These are phyloP conservation scores for Leptinotarsa texana DNA, from an alignment of 1,140 invertebrate genomes.

Conservation along the genomic window DNA sequence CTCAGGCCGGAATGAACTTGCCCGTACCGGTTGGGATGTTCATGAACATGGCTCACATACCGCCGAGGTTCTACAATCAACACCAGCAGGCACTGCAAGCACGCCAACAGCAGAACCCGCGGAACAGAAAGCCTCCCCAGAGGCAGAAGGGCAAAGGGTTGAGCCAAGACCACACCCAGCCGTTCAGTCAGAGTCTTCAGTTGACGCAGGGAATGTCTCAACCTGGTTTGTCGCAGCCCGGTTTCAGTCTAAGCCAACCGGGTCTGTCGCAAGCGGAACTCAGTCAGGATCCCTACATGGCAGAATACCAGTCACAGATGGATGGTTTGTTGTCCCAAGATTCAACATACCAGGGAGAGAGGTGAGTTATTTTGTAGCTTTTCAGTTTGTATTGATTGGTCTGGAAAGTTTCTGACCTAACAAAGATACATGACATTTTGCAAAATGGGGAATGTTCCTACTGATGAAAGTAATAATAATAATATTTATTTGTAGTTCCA, in stretches of 20 bases:
- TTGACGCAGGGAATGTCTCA: slow-evolving; percentile 72
- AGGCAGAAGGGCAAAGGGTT: slow-evolving; percentile 46
- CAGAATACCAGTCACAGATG: slow-evolving; percentile 91
- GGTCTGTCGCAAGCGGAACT: slow-evolving; percentile 79
- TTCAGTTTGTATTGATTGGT: background rate
- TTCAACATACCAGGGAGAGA: slow-evolving; percentile 79
- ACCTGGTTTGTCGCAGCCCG: slow-evolving; percentile 71
- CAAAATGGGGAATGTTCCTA: too few relatives aligned
- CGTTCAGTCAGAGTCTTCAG: slow-evolving; percentile 65
- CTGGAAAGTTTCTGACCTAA: too few relatives aligned
- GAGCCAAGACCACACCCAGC: slow-evolving; percentile 63
- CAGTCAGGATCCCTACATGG: slow-evolving; percentile 85
- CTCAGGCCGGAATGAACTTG: slow-evolving; percentile 74
- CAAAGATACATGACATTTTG: too few relatives aligned
- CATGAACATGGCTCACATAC: slow-evolving; percentile 88
- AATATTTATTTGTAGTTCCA: too few relatives aligned
- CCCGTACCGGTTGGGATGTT: slow-evolving; percentile 95
- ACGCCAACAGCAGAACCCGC: slow-evolving; percentile 51
- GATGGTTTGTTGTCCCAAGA: slow-evolving; percentile 94
- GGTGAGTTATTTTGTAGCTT: slow-evolving; percentile 55
- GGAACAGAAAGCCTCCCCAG: slow-evolving; percentile 48
- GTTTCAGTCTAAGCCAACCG: slow-evolving; percentile 66
- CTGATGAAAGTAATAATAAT: too few relatives aligned
- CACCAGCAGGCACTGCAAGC: slow-evolving; percentile 71
- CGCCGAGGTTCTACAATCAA: slow-evolving; percentile 85